Conservation (phyloP, 2,113 vertebrate species). For the Chiloscyllium plagiosum region DNA sequence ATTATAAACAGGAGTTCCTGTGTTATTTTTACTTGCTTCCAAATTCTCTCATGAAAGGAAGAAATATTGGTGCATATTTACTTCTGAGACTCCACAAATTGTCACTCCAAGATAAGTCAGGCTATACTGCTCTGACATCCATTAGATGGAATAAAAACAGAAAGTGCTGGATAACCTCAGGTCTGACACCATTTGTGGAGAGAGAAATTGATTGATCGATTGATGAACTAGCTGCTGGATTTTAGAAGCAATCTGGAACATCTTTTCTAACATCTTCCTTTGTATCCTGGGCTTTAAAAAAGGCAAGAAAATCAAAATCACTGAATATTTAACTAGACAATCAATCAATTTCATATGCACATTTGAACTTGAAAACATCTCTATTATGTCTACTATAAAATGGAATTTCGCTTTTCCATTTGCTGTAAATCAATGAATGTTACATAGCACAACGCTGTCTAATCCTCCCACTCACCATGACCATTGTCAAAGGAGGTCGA, state of each 20-base stretch:
- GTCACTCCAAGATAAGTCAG: neutral
- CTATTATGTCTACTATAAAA: neutral
- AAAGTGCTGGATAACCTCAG: neutral
- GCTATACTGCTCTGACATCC: neutral
- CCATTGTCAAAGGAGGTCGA: neutral
- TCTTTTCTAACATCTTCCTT: neutral
- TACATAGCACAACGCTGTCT: neutral
- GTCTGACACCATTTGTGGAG: no score
- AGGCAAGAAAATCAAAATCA: neutral
- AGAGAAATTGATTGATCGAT: no score
- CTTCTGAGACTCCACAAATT: neutral
- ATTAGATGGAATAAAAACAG: no score
- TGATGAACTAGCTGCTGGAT: neutral
- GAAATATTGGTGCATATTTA: neutral
- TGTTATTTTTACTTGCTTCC: neutral
- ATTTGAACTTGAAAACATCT: neutral
- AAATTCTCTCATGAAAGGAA: neutral
- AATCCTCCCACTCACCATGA: neutral
- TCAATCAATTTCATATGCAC: neutral
- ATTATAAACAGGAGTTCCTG: neutral
- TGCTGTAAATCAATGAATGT: neutral
- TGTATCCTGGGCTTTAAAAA: neutral
- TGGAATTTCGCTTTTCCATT: neutral
- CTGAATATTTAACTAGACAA: neutral
- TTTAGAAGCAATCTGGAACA: neutral